Conservation (phyloP, 2,113 vertebrate genomes). For the Lampris megalopsis region DNA sequence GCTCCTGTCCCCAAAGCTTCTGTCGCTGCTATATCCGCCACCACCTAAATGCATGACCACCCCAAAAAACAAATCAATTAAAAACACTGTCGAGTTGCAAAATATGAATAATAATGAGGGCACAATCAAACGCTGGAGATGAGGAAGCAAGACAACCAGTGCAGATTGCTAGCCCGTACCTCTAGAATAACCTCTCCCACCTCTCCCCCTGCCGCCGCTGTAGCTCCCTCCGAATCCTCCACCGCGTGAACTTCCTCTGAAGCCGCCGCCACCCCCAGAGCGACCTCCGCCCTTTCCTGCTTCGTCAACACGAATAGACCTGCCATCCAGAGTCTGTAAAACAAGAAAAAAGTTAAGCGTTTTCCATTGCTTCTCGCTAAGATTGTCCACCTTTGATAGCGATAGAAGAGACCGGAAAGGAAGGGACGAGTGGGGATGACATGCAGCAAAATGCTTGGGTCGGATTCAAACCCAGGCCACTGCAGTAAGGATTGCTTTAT, state of each 20-base stretch:
- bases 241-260: constrained; percentile 76
- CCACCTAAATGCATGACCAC: constrained; percentile 23
- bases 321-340: constrained; percentile 90
- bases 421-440: too few relatives aligned
- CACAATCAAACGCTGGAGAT: constrained; percentile 35
- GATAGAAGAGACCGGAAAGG: too few relatives aligned
- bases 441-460: too few relatives aligned
- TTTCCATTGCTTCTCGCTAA: too few relatives aligned
- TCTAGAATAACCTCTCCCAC: constrained; percentile 86
- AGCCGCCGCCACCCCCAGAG: constrained; percentile 82
- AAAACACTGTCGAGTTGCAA: background rate
- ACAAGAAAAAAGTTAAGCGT: background rate
- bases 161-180: constrained; percentile 64
- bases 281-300: constrained; percentile 90
- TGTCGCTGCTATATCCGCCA: constrained; percentile 80
- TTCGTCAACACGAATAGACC: constrained; percentile 94
- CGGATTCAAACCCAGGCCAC: too few relatives aligned
- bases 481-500: too few relatives aligned
- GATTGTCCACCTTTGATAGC: too few relatives aligned
- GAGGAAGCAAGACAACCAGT: constrained; percentile 13
- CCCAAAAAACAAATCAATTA: background rate
- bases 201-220: constrained; percentile 86
- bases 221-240: constrained; percentile 60
- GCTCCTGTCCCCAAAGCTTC: constrained; percentile 78
- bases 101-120: constrained; percentile 15